Conservation (phyloP, 2,797 vertebrate genomes). For the Rhyacichthys aspro region DNA sequence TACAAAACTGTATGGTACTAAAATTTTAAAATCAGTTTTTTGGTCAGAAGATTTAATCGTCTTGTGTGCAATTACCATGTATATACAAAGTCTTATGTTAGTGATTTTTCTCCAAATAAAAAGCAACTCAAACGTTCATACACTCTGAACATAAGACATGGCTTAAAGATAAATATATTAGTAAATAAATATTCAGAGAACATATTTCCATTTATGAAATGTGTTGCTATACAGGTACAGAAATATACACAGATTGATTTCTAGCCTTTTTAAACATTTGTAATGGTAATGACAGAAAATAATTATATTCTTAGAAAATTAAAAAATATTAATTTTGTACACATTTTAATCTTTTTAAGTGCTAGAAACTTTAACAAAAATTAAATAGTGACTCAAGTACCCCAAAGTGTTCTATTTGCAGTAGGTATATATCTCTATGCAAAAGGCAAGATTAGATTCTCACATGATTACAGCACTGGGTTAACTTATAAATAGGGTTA, state of each 20-base stretch:
- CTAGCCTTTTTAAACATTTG: constrained; percentile 91
- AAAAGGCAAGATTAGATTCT: constrained; percentile 84
- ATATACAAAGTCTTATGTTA: constrained; percentile 97
- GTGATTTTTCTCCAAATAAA: constrained; percentile 88
- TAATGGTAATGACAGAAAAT: constrained; percentile 95
- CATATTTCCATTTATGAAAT: constrained; percentile 99
- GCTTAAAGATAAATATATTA: constrained; percentile 99
- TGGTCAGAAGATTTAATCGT: constrained; percentile 97
- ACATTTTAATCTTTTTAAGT: constrained; percentile 96
- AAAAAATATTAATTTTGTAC: constrained; percentile 91
- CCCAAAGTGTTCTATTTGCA: constrained; percentile 84
- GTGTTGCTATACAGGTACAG: constrained; percentile 98
- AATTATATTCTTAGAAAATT: constrained; percentile 84
- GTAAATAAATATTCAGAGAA: constrained; percentile 99
- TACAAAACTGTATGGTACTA: constrained; percentile 98
- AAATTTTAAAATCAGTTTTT: constrained; percentile 94
- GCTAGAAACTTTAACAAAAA: constrained; percentile 90
- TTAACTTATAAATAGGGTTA: constrained; percentile 84
- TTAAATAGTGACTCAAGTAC: constrained; percentile 96
- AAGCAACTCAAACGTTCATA: constrained; percentile 88
- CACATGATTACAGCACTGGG: constrained; percentile 81
- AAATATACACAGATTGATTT: constrained; percentile 95
- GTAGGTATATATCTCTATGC: constrained; percentile 82
- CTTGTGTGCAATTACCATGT: constrained; percentile 98
- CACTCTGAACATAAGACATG: constrained; percentile 98